Conservation (phyloP, 2,113 vertebrate species). For the Ptyas mucosa region DNA sequence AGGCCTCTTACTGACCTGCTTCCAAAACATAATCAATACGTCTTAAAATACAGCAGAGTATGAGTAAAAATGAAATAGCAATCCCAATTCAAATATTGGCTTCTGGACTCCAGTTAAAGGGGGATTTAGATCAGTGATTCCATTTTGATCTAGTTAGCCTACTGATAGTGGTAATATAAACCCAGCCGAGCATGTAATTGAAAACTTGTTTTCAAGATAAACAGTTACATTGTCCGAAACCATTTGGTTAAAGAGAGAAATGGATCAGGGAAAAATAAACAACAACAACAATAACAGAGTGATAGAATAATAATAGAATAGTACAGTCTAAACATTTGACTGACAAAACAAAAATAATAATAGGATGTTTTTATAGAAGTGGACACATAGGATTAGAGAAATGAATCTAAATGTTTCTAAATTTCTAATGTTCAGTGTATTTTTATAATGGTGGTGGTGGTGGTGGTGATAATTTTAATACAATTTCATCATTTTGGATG, state of each 20-base stretch:
- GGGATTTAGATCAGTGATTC: constrained; percentile 72
- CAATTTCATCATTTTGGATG: constrained; percentile 1
- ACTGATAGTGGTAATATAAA: constrained; percentile 73
- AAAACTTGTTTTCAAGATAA: constrained; percentile 70
- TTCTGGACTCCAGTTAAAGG: constrained; percentile 60
- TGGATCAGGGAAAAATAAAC: constrained; percentile 34
- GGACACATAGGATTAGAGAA: not conserved
- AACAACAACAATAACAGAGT: not conserved
- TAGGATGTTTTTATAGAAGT: not conserved
- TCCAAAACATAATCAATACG: not conserved
- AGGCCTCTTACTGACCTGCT: not conserved
- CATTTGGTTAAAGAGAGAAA: constrained; percentile 62
- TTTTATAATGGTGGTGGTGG: not conserved
- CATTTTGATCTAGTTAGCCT: constrained; percentile 76
- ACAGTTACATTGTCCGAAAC: constrained; percentile 42
- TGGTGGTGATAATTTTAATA: not conserved
- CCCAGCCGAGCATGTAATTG: constrained; percentile 77
- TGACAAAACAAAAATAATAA: not conserved
- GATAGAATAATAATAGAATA: not conserved
- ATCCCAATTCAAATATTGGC: constrained; percentile 43
- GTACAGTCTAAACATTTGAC: not conserved
- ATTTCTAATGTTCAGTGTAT: not conserved
- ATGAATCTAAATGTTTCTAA: not conserved
- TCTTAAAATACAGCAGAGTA: constrained; percentile 38
- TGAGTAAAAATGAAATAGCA: constrained; percentile 28